Evolutionary conservation across 2,797 vertebrate genomes (phyloP).

Genomic region (Tiaroga cobitis): DNA sequence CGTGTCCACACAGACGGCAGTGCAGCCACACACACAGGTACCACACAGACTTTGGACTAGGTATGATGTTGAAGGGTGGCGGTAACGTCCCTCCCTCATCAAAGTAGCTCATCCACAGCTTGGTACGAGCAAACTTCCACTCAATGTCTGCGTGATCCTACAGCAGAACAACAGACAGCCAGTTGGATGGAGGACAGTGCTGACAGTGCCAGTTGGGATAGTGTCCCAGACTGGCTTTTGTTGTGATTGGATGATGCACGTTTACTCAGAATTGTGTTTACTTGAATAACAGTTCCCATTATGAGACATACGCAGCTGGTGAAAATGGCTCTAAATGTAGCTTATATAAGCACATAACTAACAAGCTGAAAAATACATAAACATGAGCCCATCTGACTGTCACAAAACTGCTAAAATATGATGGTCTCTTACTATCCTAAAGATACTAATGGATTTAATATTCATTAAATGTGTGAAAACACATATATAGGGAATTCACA

Average conservation of each 20-base stretch:
- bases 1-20: conserved; percentile 81
- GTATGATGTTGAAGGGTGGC: conserved; percentile 93
- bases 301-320: conserved; percentile 5
- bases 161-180: conserved; percentile 86
- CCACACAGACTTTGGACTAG: conserved; percentile 92
- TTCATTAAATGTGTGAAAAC: neutral
- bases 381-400: neutral
- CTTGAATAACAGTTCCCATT: conserved; percentile 16
- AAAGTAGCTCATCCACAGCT: conserved; percentile 98
- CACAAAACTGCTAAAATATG: neutral
- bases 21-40: conserved; percentile 94
- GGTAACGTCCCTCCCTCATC: conserved; percentile 96
- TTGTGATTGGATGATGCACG: conserved; percentile 1
- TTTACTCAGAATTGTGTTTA: conserved; percentile 37
- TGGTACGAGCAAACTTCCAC: conserved; percentile 96
- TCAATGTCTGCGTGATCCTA: conserved; percentile 97
- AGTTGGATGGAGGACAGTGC: conserved; percentile 74
- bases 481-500: neutral
- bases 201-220: conserved; percentile 17
- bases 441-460: neutral
- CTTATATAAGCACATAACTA: conserved; percentile 34
- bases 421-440: neutral
- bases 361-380: neutral
- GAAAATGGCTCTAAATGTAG: conserved; percentile 12
- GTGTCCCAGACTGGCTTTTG: conserved; percentile 27